A percentile compares a stretch with the other conserved stretches of the same genome.
phyloP scores from a whole-genome alignment of 1,140 invertebrate species.

The Elysia chlorotica region DNA sequence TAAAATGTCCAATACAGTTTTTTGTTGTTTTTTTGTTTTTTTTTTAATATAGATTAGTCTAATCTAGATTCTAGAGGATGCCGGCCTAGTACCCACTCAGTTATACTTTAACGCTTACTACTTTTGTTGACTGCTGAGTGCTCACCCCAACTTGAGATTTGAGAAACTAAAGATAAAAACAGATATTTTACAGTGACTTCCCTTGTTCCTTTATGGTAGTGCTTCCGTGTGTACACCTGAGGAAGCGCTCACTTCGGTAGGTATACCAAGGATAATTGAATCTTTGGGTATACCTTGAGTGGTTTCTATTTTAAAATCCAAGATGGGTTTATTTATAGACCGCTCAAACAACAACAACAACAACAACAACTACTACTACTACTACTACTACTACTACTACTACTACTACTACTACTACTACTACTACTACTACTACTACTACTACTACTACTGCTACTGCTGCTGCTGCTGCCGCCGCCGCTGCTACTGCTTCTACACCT shows the following conservation, averaged over 20 bases:
- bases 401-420: constrained; percentile 4
- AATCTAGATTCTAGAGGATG: no score
- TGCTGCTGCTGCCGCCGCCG: constrained; percentile 1
- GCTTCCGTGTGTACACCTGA: background rate
- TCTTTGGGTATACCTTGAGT: no score
- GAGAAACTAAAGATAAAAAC: background rate
- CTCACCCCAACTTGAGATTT: no score
- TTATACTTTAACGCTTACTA: no score
- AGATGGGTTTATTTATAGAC: no score
- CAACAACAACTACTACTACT: background rate
- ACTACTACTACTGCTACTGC: constrained; percentile 7
- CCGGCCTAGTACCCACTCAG: no score
- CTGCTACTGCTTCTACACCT: background rate
- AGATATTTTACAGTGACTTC: background rate
- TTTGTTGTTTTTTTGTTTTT: no score
- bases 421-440: constrained; percentile 8
- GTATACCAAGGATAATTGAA: background rate
- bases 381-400: constrained; percentile 8
- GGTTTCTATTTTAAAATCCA: no score
- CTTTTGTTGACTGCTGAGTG: no score
- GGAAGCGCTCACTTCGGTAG: background rate
- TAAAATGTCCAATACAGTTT: no score
- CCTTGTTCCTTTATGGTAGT: background rate
- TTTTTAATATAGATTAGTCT: no score
- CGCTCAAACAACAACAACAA: background rate